Percentiles rank a stretch among this genome's conserved stretches.
phyloP scores from a whole-genome alignment of 1,140 invertebrate species.

The Drosophila athabasca region DNA sequence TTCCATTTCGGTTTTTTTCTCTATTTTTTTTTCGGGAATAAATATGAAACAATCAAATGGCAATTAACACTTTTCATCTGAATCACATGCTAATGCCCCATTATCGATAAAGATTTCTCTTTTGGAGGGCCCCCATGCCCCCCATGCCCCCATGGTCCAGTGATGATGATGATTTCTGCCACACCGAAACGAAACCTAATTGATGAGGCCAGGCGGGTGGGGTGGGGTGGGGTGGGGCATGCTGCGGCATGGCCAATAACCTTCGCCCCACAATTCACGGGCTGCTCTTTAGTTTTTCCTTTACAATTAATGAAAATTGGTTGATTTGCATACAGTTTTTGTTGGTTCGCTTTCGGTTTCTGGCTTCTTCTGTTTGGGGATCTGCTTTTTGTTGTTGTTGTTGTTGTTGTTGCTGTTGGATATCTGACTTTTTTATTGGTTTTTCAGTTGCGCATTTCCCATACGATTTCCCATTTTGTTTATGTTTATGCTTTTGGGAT shows the following conservation, averaged over 20 bases:
- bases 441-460: slow-evolving; percentile 73
- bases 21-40: background rate
- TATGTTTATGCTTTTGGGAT: slow-evolving; percentile 34
- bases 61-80: slow-evolving; percentile 53
- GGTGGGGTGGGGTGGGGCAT: too few species aligned
- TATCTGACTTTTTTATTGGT: slow-evolving; percentile 76
- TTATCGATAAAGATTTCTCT: slow-evolving; percentile 38
- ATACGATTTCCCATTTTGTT: slow-evolving; percentile 41
- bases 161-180: background rate
- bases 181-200: slow-evolving; percentile 23
- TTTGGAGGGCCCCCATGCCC: background rate
- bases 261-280: slow-evolving; percentile 7
- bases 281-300: slow-evolving; percentile 31
- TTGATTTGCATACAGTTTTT: slow-evolving; percentile 53
- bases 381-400: slow-evolving; percentile 12
- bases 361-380: slow-evolving; percentile 2
- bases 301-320: slow-evolving; percentile 57
- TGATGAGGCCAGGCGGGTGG: slow-evolving; percentile 34
- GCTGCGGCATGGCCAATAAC: slow-evolving; percentile 46
- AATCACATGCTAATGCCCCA: slow-evolving; percentile 45
- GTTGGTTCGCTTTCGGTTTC: slow-evolving; percentile 24
- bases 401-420: slow-evolving; percentile 55
- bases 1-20: too few species aligned
- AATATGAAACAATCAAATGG: slow-evolving; percentile 57
- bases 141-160: too few species aligned